These are phyloP conservation scores for Diaperis boleti DNA, from an alignment of 2,888 invertebrate species.

Conservation along the genomic window DNA sequence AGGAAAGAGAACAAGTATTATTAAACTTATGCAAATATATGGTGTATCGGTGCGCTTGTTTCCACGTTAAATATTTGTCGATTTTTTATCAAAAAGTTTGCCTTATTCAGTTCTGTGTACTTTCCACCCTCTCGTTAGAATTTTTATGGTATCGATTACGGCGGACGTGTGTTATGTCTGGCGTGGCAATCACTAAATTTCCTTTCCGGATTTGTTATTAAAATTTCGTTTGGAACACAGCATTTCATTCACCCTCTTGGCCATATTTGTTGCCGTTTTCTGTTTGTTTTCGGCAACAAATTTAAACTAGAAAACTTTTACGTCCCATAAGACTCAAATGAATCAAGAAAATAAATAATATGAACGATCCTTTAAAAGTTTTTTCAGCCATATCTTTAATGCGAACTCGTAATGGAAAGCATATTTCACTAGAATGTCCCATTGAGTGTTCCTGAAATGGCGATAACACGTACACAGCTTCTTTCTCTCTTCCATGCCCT, in stretches of 20 bases:
- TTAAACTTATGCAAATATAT: conserved; percentile 47
- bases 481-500: conserved; percentile 31
- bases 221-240: conserved; percentile 15
- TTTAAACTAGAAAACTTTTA: conserved; percentile 58
- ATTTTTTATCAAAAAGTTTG: conserved; percentile 45
- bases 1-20: conserved; percentile 44
- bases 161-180: conserved; percentile 23
- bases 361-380: conserved; percentile 63
- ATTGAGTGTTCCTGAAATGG: conserved; percentile 55
- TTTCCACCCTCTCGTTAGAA: conserved; percentile 31
- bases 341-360: conserved; percentile 63
- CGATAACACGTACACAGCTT: conserved; percentile 40
- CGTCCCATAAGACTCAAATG: conserved; percentile 59
- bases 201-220: conserved; percentile 28
- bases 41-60: conserved; percentile 34
- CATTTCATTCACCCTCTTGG: conserved; percentile 5
- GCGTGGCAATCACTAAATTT: conserved; percentile 25
- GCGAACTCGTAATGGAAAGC: conserved; percentile 64
- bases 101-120: conserved; percentile 23
- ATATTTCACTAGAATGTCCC: conserved; percentile 64
- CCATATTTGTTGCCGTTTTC: conserved; percentile 22
- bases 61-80: conserved; percentile 50
- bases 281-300: conserved; percentile 50
- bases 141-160: conserved; percentile 23
- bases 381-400: conserved; percentile 64